Conservation (phyloP, 92 coral and sea anemone species). For the Blastomussa wellsi region DNA sequence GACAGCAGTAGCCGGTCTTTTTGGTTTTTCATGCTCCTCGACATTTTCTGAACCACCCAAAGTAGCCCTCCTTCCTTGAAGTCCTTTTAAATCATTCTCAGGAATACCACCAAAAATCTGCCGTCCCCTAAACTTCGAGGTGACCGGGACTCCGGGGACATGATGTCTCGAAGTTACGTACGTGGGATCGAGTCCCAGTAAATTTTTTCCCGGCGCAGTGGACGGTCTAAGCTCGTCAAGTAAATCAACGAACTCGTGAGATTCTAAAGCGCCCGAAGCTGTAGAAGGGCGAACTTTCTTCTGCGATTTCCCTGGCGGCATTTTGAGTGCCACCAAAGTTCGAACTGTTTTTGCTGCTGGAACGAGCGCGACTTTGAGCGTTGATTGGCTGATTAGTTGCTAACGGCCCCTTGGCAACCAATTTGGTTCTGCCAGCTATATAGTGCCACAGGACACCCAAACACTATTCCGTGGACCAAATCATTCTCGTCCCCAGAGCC, state of each 20-base stretch:
- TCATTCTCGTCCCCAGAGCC: too few species aligned
- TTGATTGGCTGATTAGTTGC: conserved; percentile 78
- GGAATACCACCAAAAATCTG: conserved; percentile 99
- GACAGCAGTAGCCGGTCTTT: conserved; percentile 92
- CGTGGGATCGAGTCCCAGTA: conserved; percentile 95
- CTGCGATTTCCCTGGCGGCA: conserved; percentile 84
- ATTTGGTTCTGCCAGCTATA: too few species aligned
- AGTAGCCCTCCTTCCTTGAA: conserved; percentile 93
- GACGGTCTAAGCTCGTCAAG: conserved; percentile 89
- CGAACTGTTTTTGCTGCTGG: conserved; percentile 43
- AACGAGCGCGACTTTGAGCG: conserved; percentile 41
- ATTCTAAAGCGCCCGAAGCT: conserved; percentile 93
- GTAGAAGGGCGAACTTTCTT: conserved; percentile 88
- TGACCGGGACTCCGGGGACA: conserved; percentile 90
- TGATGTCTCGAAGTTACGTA: conserved; percentile 97
- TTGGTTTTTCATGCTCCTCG: conserved; percentile 81
- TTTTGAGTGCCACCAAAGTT: conserved; percentile 57
- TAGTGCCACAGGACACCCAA: too few species aligned
- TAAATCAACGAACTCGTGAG: conserved; percentile 80
- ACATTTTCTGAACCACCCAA: conserved; percentile 86
- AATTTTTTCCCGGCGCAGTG: conserved; percentile 90
- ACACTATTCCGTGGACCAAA: too few species aligned
- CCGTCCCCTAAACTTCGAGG: conserved; percentile 83
- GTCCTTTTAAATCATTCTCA: conserved; percentile 79
- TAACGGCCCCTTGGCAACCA: conserved; percentile 46